Conservation (phyloP, 2,888 invertebrate species). For the Yponomeuta plumbellus region DNA sequence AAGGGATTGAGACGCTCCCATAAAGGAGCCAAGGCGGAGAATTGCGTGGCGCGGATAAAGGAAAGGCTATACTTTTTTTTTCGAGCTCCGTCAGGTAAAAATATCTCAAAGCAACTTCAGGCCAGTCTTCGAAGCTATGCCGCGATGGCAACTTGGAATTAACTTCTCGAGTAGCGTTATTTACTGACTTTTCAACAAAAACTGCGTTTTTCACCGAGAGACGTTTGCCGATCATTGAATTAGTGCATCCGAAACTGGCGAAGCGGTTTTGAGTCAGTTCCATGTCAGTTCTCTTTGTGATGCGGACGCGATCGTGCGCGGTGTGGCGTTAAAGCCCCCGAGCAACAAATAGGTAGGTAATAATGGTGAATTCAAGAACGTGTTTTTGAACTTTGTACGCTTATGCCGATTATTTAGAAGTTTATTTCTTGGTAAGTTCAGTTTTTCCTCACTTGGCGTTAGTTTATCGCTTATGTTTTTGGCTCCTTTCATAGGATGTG, state of each 20-base stretch:
- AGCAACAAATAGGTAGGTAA: background rate
- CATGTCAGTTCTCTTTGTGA: background rate
- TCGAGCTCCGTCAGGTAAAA: conserved; percentile 61
- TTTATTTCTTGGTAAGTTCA: conserved; percentile 4
- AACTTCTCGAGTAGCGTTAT: background rate
- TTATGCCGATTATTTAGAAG: background rate
- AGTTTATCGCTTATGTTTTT: conserved; percentile 15
- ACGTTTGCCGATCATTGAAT: background rate
- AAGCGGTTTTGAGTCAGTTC: background rate
- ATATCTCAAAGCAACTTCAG: conserved; percentile 52
- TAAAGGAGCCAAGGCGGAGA: background rate
- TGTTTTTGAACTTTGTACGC: conserved; percentile 10
- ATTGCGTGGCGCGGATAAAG: background rate
- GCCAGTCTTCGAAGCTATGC: conserved; percentile 61
- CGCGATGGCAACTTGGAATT: conserved; percentile 22
- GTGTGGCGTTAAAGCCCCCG: background rate
- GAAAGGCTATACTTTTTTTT: conserved; percentile 41
- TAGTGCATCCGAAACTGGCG: background rate
- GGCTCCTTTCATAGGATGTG: too few species aligned
- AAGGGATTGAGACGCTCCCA: background rate
- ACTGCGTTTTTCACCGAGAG: background rate
- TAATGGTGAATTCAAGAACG: conserved; percentile 6
- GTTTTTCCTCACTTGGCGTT: too few species aligned
- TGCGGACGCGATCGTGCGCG: background rate
- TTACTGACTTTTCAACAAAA: background rate